phyloP scores from a whole-genome alignment of 1,140 invertebrate genomes.

The Hirudo medicinalis region DNA sequence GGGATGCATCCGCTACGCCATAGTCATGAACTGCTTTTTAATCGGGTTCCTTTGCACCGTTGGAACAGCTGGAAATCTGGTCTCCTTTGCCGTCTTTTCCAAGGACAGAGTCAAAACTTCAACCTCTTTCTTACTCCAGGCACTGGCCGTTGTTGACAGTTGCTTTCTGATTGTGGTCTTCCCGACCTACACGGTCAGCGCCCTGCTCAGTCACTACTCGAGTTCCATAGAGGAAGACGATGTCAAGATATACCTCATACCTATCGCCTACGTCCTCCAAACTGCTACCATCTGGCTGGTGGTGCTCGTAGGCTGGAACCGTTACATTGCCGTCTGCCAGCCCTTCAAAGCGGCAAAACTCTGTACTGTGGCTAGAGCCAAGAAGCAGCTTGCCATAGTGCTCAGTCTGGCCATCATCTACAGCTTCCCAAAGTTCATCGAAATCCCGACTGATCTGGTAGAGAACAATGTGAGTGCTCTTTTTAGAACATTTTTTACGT shows the following conservation, averaged over 20 bases:
- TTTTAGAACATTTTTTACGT: constrained; percentile 4
- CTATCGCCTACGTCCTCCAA: constrained; percentile 16
- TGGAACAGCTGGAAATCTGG: constrained; percentile 20
- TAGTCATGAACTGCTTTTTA: constrained; percentile 18
- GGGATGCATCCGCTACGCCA: neutral
- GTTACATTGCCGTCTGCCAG: constrained; percentile 23
- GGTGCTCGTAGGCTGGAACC: constrained; percentile 20
- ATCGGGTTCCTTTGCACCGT: constrained; percentile 10
- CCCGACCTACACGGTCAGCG: neutral
- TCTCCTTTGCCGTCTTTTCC: constrained; percentile 20
- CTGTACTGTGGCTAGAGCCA: constrained; percentile 17
- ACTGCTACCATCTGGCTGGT: constrained; percentile 24
- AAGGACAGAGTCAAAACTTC: constrained; percentile 18
- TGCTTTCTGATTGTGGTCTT: constrained; percentile 17
- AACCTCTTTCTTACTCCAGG: constrained; percentile 21
- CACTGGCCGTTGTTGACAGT: constrained; percentile 22
- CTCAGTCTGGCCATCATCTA: constrained; percentile 15
- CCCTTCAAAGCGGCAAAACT: constrained; percentile 21
- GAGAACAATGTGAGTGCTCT: constrained; percentile 14
- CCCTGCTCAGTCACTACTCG: constrained; percentile 6
- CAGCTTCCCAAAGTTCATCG: constrained; percentile 17
- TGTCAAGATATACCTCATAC: constrained; percentile 14
- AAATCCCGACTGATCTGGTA: constrained; percentile 10
- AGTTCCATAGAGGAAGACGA: neutral
- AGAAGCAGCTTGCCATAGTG: constrained; percentile 20